Base-by-base conservation (phyloP, 1,140 invertebrate genomes). In the Camponotus floridanus region DNA sequence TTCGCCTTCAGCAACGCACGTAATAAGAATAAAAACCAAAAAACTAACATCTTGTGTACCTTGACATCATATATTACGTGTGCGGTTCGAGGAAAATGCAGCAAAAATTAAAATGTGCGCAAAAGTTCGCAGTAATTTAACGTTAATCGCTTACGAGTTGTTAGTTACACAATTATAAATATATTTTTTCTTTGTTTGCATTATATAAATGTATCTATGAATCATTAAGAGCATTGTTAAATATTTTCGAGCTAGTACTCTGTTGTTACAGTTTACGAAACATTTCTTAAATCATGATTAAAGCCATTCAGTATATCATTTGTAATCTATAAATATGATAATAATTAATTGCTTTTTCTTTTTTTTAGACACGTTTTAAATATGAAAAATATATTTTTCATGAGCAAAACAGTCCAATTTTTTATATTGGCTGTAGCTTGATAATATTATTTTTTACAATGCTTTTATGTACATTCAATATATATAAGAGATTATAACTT, bases 1-100 rank as follows among this genome's bases (percentile, higher is more conserved):
- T 83, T 61, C 15, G 55, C 79, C 48, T 73, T 18, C 33, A 68
- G 45, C 62, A 42, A 67, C 62, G 13, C 48, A 36, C 33, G 21
- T 57, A 83, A 83, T 39, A 8, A 81, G 51, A 57, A 15, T 73
- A 81, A 83, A 73, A 83, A 83, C 31, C 55, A 31, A 73, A 83
- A 74, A 73, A 57, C 62, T 61, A 21, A 74, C 42, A n/a, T 39
- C 45, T 51, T n/a, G 7, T 21, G 9, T 57, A 83, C 55, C 74
- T 62, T 73, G 67, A 73, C 26, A 70, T 26, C 2, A 21, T 45
- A 31, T 80, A 26, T 26, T 1, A 26, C 26, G 26, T 26, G 0
- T 15, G 68, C 18, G n/a, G 4, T 70, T 80, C 78, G 36, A 39
- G 55, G 57, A 74, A 83, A 21, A 83, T 62, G 36, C 31, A 31